Base-by-base conservation (phyloP, 1,140 invertebrate species). In the Episyrphus balteatus region DNA sequence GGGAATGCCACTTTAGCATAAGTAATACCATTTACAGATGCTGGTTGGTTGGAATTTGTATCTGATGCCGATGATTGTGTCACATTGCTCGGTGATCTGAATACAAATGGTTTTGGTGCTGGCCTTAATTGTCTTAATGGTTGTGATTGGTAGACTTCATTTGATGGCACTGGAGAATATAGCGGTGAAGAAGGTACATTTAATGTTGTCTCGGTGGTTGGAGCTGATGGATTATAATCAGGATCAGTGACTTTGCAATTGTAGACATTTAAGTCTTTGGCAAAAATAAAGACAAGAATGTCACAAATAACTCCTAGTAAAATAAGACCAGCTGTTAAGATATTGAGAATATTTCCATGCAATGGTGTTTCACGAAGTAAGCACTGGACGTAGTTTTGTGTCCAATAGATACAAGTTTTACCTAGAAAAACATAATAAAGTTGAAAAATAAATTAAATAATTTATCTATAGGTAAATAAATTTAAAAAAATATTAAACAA, bases 301-400 rank as follows among this genome's bases (percentile, higher is more conserved):
- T 68, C 65, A 8, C 66, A 64, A 18, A 68, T 43, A 19, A 68
- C 47, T n/a, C 56, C 61, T n/a, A 56, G 51, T 30, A 62, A 42
- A 12, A 66, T 66, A 6, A 68, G 39, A 3, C 50, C 47, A 18
- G 66, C 65, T 0, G 62, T 56, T 7, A 68, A 26, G 5, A 66
- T 65, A 38, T 68, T 61, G 21, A 68, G 31, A 6, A 66, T 65
- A 21, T 66, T 65, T 49, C 66, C 66, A 47, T 66, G 66, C 38
- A 56, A 55, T 1, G 65, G 63, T 1, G 66, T 65, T 41, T 65
- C 58, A 0, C 62, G 57, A 17, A 68, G 51, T 38, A 62, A 41
- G 17, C 66, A 68, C 2, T 54, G 52, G 18, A 55, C 53, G 15
- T 62, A 60, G 36, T 62, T 55, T 32, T 58, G 59, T 5, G 65